These are phyloP conservation scores for Cantharis nigra DNA, from an alignment of 2,888 invertebrate genomes.

Conservation along the genomic window DNA sequence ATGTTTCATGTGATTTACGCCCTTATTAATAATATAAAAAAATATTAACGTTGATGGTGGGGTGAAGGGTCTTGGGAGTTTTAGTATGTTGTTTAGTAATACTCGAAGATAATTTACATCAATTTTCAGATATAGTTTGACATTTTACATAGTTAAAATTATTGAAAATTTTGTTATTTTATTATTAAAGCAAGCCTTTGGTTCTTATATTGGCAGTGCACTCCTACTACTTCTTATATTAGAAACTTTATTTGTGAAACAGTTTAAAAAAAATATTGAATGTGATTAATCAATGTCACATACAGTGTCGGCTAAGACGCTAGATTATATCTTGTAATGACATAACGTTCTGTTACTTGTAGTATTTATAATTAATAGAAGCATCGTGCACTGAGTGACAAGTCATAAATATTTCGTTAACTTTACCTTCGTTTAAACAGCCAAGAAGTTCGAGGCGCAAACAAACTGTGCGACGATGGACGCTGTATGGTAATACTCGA, in stretches of 20 bases:
- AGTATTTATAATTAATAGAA: constrained; percentile 46
- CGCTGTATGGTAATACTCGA: constrained; percentile 73
- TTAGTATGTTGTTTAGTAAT: no score
- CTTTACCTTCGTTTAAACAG: constrained; percentile 69
- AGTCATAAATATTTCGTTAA: constrained; percentile 46
- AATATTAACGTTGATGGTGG: no score
- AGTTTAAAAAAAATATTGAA: constrained; percentile 36
- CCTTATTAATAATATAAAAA: no score
- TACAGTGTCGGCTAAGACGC: constrained; percentile 31
- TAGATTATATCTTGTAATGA: constrained; percentile 34
- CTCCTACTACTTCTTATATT: background rate
- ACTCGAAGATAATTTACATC: no score
- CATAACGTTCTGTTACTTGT: constrained; percentile 36
- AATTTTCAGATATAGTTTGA: no score
- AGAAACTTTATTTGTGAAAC: constrained; percentile 22
- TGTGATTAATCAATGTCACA: constrained; percentile 42
- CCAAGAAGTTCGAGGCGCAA: constrained; percentile 76
- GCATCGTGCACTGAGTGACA: constrained; percentile 42
- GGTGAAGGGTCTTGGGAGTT: no score
- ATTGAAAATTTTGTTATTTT: no score
- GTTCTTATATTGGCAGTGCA: background rate
- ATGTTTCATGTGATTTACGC: no score
- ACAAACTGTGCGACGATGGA: constrained; percentile 73
- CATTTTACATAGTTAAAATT: no score
- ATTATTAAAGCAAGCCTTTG: background rate